Evolutionary conservation across 2,888 invertebrate genomes (phyloP).

Genomic region (Athrips mouffetella): DNA sequence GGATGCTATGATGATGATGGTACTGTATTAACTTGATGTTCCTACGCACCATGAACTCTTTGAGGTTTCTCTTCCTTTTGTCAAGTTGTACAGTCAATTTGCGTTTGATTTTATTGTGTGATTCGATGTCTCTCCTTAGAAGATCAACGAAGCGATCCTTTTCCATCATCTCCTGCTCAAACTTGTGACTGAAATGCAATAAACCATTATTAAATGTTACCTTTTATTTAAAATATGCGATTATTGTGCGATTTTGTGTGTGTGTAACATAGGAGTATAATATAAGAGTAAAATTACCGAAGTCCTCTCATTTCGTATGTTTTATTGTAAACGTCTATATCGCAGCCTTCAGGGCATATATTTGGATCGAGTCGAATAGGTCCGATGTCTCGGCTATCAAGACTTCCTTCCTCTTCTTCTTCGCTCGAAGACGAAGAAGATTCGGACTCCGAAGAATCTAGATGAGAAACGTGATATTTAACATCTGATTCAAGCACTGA

Average conservation of each 20-base stretch:
- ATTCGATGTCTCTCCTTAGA: slow-evolving; percentile 79
- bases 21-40: neutral
- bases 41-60: slow-evolving; percentile 81
- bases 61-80: slow-evolving; percentile 77
- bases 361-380: slow-evolving; percentile 83
- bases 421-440: slow-evolving; percentile 78
- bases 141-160: slow-evolving; percentile 76
- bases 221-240: too few species aligned
- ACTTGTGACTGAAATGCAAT: slow-evolving; percentile 53
- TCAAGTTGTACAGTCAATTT: slow-evolving; percentile 75
- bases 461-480: neutral
- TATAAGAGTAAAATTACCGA: neutral
- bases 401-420: slow-evolving; percentile 80
- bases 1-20: too few species aligned
- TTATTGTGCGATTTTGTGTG: too few species aligned
- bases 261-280: too few species aligned
- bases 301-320: slow-evolving; percentile 81
- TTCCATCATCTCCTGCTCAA: slow-evolving; percentile 80
- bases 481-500: too few species aligned
- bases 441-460: slow-evolving; percentile 61
- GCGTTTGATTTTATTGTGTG: slow-evolving; percentile 76
- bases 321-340: slow-evolving; percentile 81
- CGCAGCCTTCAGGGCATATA: slow-evolving; percentile 85
- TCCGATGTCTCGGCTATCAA: slow-evolving; percentile 82
- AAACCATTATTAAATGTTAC: too few species aligned